Percentiles rank a stretch among this genome's conserved stretches.
phyloP scores from a whole-genome alignment of 2,888 invertebrate species.

The Apamea sordens region DNA sequence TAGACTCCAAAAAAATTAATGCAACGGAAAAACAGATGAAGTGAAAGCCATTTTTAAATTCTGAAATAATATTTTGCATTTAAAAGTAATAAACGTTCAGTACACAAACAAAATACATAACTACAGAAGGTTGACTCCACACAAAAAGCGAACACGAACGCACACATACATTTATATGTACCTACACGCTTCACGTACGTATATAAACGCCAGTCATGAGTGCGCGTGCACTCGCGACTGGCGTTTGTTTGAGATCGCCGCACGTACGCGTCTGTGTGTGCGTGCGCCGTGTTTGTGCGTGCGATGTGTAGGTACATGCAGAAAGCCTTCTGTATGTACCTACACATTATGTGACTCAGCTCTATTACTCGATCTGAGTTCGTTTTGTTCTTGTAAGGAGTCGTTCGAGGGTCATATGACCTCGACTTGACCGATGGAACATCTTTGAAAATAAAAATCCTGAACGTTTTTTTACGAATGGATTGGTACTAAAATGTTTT shows the following conservation, averaged over 20 bases:
- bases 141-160: not conserved
- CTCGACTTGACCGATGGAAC: constrained; percentile 28
- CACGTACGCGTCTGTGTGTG: not conserved
- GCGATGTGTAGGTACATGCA: not conserved
- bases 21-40: not conserved
- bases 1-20: not conserved
- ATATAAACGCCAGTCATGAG: no score
- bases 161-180: no score
- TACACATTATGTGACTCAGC: not conserved
- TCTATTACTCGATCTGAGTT: constrained; percentile 27
- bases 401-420: constrained; percentile 3
- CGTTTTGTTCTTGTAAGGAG: constrained; percentile 35
- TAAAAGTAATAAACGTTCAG: not conserved
- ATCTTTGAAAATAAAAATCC: constrained; percentile 21
- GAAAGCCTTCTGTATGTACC: not conserved
- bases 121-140: not conserved
- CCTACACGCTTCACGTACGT: not conserved
- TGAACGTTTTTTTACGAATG: constrained; percentile 16
- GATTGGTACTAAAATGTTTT: constrained; percentile 16
- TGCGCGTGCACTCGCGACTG: not conserved
- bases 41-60: not conserved
- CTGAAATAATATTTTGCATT: not conserved
- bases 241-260: not conserved
- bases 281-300: not conserved
- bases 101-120: not conserved